Percentiles rank a stretch among this genome's conserved stretches.
phyloP scores from a whole-genome alignment of 2,888 invertebrate species.

The Thecophora atra region DNA sequence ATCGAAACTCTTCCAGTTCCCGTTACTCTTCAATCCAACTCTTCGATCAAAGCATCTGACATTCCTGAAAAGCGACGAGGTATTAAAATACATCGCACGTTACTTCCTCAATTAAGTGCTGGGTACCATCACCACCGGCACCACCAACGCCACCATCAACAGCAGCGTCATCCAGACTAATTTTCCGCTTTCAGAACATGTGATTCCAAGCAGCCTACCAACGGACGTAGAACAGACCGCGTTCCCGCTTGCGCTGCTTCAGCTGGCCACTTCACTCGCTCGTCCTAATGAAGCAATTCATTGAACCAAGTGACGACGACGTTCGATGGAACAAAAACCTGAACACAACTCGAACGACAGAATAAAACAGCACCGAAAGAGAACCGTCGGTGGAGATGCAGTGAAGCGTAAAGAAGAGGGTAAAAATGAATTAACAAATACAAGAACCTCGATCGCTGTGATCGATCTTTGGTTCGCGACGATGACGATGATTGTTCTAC shows the following conservation, averaged over 20 bases:
- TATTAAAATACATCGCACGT: conserved; percentile 57
- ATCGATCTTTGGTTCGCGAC: conserved; percentile 17
- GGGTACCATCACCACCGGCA: neutral
- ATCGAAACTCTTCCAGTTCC: too few relatives aligned
- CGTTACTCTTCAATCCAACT: too few relatives aligned
- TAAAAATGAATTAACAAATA: conserved; percentile 8
- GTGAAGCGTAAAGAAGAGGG: neutral
- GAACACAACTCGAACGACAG: neutral
- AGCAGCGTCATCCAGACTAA: conserved; percentile 45
- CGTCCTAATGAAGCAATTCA: conserved; percentile 60
- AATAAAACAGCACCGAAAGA: neutral
- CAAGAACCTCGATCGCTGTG: conserved; percentile 14
- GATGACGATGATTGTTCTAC: neutral
- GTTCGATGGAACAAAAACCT: conserved; percentile 3
- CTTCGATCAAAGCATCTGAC: neutral
- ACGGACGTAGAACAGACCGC: conserved; percentile 15
- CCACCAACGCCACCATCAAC: conserved; percentile 31
- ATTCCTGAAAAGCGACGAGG: conserved; percentile 18
- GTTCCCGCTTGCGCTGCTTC: neutral
- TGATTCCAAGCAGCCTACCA: conserved; percentile 24
- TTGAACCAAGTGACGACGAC: conserved; percentile 57
- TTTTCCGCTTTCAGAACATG: conserved; percentile 44
- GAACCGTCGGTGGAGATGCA: neutral
- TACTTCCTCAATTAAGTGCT: conserved; percentile 58
- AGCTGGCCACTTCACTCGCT: conserved; percentile 9